Conservation (phyloP, 2,888 invertebrate species). For the Drosophila multiciliata region DNA sequence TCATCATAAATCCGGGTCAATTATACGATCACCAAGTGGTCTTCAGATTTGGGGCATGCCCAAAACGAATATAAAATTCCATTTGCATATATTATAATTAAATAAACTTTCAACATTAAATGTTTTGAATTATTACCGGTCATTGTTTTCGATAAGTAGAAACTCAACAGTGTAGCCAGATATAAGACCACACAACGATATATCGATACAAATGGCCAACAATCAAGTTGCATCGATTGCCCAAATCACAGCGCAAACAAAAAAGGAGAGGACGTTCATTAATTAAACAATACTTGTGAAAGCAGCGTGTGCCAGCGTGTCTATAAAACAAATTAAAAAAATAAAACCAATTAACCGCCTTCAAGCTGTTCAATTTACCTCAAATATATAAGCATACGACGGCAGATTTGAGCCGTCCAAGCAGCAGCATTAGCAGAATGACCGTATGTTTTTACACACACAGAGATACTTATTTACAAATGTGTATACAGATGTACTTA, state of each 20-base stretch:
- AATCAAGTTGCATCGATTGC: conserved; percentile 39
- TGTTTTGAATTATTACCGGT: background rate
- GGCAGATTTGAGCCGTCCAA: conserved; percentile 69
- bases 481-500: background rate
- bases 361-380: conserved; percentile 82
- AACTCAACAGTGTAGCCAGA: background rate
- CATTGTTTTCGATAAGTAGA: background rate
- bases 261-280: conserved; percentile 21
- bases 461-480: background rate
- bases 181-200: conserved; percentile 4
- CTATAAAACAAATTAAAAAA: background rate
- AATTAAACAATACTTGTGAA: conserved; percentile 10
- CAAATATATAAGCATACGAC: conserved; percentile 77
- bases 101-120: background rate
- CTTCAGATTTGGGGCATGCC: conserved; percentile 69
- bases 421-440: conserved; percentile 73
- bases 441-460: conserved; percentile 60
- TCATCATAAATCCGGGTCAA: conserved; percentile 90
- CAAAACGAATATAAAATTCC: conserved; percentile 53
- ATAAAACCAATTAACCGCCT: conserved; percentile 18
- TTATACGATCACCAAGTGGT: conserved; percentile 87
- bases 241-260: conserved; percentile 4
- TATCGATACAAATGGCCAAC: conserved; percentile 10
- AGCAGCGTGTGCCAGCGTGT: conserved; percentile 57
- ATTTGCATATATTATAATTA: background rate